Conservation (phyloP, 2,113 vertebrate genomes). For the Syrmaticus mikado region DNA sequence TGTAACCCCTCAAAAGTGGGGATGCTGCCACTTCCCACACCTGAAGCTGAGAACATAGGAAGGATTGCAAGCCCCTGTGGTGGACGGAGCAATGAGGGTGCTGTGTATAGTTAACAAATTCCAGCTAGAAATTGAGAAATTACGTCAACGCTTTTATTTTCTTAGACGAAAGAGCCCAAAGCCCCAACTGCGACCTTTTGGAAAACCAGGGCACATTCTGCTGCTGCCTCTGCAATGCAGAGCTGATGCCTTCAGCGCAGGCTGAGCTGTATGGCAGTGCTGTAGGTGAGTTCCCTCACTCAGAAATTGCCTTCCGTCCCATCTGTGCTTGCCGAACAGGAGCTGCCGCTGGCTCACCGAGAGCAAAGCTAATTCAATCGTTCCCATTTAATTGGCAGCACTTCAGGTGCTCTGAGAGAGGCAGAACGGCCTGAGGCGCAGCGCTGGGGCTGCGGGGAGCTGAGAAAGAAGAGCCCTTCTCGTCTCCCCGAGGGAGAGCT, state of each 20-base stretch:
- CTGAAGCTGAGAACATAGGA: not conserved
- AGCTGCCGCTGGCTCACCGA: not conserved
- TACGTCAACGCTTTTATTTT: not conserved
- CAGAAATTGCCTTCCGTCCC: not conserved
- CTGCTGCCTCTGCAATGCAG: constrained; percentile 58
- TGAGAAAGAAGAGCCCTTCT: not conserved
- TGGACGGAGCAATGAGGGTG: not conserved
- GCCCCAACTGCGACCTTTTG: not conserved
- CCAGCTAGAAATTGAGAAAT: not conserved
- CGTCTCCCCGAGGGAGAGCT: not conserved
- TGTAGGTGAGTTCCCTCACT: not conserved
- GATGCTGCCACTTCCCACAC: not conserved
- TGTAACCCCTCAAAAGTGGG: not conserved
- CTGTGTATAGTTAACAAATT: not conserved
- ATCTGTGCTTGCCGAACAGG: not conserved
- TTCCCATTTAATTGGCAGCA: not conserved
- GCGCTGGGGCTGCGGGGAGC: not conserved
- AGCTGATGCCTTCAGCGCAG: not conserved
- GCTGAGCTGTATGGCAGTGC: not conserved
- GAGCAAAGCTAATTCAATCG: not conserved
- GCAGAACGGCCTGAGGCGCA: not conserved
- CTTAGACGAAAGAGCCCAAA: not conserved
- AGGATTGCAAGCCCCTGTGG: not conserved
- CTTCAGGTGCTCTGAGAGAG: not conserved
- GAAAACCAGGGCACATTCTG: not conserved